Percentiles rank a stretch among this genome's conserved stretches.
Evolutionary conservation across 2,888 invertebrate species (phyloP).

Genomic region (Luffia ferchaultella): DNA sequence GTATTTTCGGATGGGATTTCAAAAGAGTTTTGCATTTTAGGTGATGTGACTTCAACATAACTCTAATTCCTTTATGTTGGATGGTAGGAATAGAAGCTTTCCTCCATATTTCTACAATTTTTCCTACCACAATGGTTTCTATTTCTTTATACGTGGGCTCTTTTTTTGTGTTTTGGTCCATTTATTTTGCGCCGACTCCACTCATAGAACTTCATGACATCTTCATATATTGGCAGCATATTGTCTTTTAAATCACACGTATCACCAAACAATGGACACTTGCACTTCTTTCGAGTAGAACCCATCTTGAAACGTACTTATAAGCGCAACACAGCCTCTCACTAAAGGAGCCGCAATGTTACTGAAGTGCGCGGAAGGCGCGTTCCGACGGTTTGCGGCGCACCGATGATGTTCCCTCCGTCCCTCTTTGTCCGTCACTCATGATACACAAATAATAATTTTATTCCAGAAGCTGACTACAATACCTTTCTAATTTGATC

Average conservation of each 20-base stretch:
- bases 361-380: too few species aligned
- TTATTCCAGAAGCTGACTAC: too few species aligned
- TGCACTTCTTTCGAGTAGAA: slow-evolving; percentile 8
- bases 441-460: too few species aligned
- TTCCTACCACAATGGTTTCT: background rate
- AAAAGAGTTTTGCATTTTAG: background rate
- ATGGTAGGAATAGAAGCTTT: background rate
- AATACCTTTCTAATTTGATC: too few species aligned
- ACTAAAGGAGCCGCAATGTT: too few species aligned
- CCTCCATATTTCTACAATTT: background rate
- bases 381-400: too few species aligned
- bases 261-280: slow-evolving; percentile 15
- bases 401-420: too few species aligned
- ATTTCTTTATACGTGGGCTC: background rate
- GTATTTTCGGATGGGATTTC: background rate
- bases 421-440: too few species aligned
- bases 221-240: slow-evolving; percentile 14
- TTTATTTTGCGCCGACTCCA: background rate
- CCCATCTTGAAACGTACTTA: too few species aligned
- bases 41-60: background rate
- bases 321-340: too few species aligned
- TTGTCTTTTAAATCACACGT: slow-evolving; percentile 12
- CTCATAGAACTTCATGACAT: slow-evolving; percentile 13
- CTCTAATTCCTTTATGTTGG: background rate
- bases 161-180: too few species aligned